Evolutionary conservation across 2,797 vertebrate species (phyloP).

Genomic region (Trachurus trachurus): DNA sequence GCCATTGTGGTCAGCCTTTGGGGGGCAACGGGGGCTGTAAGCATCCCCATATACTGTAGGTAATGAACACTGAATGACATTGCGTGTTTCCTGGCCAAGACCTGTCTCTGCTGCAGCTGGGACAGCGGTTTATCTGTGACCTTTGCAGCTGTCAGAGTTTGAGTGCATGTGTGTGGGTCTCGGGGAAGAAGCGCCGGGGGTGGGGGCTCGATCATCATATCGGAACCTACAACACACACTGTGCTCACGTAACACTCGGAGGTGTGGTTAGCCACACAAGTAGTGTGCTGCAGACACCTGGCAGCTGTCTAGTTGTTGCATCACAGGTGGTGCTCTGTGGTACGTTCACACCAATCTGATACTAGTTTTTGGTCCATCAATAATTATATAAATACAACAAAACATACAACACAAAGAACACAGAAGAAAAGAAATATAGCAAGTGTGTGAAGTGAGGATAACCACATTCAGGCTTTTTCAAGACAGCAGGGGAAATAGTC

Average conservation of each 20-base stretch:
- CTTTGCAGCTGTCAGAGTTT: constrained; percentile 14
- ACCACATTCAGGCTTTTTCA: too few relatives aligned
- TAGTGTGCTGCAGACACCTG: constrained; percentile 28
- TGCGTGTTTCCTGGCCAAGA: constrained; percentile 30
- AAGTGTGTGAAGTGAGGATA: too few relatives aligned
- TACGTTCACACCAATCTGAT: not conserved
- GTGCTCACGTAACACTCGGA: not conserved
- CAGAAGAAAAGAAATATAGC: too few relatives aligned
- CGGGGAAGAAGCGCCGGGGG: too few relatives aligned
- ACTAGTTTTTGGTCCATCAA: not conserved
- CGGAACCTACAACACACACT: not conserved
- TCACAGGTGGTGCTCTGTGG: not conserved
- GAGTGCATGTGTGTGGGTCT: not conserved
- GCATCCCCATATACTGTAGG: not conserved
- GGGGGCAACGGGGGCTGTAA: constrained; percentile 36
- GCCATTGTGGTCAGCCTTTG: not conserved
- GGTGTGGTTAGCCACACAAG: constrained; percentile 15
- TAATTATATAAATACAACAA: too few relatives aligned
- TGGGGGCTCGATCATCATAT: not conserved
- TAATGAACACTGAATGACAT: not conserved
- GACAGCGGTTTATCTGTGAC: constrained; percentile 36
- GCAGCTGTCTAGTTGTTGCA: constrained; percentile 14
- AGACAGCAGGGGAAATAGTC: too few relatives aligned
- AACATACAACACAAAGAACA: too few relatives aligned
- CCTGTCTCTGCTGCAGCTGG: constrained; percentile 20